A percentile compares a stretch with the other conserved stretches of the same genome.
These are phyloP conservation scores for Macrotis lagotis DNA, from an alignment of 2,113 vertebrate species.

Conservation along the genomic window DNA sequence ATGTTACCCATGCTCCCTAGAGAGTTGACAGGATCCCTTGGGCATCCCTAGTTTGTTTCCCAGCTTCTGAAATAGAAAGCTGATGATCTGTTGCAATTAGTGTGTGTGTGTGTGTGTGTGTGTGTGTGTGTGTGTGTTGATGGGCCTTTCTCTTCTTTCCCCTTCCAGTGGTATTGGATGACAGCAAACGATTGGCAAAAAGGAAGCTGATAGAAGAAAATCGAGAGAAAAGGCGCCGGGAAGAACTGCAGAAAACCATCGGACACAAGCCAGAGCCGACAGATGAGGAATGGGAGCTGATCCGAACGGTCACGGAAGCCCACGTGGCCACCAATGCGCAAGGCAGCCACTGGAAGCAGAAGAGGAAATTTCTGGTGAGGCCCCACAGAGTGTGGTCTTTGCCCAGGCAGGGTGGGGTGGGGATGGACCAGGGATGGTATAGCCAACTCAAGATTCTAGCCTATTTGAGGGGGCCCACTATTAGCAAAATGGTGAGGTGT, in stretches of 20 bases:
- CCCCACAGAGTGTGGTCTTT: neutral
- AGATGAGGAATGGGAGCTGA: slow-evolving; percentile 96
- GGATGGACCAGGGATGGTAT: too few species aligned
- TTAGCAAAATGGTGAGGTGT: neutral
- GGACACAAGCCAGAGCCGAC: slow-evolving; percentile 95
- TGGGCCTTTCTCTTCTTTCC: slow-evolving; percentile 22
- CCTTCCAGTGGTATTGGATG: slow-evolving; percentile 94
- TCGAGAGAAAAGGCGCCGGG: slow-evolving; percentile 92
- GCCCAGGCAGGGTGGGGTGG: too few species aligned
- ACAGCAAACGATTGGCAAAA: slow-evolving; percentile 96
- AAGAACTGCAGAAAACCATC: slow-evolving; percentile 93
- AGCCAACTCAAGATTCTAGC: neutral
- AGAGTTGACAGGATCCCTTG: neutral
- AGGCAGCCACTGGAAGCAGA: slow-evolving; percentile 99
- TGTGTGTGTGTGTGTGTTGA: too few species aligned
- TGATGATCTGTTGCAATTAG: neutral
- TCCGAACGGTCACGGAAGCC: slow-evolving; percentile 95
- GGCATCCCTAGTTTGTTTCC: neutral
- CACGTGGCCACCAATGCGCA: slow-evolving; percentile 98
- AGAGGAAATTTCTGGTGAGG: slow-evolving; percentile 97
- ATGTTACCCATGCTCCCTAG: neutral
- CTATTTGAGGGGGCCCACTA: neutral
- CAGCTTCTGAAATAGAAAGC: neutral
- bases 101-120: neutral
- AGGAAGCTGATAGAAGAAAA: slow-evolving; percentile 98